phyloP scores from a whole-genome alignment of 35 echinoderm and acorn worm genomes.

The Heliocidaris erythrogramma region DNA sequence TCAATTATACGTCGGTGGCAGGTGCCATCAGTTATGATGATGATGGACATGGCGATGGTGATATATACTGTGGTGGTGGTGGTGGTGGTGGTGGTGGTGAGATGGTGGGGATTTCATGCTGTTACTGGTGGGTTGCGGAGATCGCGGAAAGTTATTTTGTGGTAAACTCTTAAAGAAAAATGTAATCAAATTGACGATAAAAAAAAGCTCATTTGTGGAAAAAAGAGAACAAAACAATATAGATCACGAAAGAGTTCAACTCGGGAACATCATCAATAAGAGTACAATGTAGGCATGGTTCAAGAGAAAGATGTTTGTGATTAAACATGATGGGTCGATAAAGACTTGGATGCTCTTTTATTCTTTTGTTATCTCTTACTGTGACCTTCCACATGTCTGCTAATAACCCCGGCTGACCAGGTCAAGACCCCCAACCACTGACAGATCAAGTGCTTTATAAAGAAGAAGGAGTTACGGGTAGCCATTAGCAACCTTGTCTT shows the following conservation, averaged over 20 bases:
- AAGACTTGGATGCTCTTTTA: conserved; percentile 6
- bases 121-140: not conserved
- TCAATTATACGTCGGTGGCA: not conserved
- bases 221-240: not conserved
- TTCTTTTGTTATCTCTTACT: conserved; percentile 4
- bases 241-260: not conserved
- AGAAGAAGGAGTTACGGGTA: not conserved
- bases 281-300: not conserved
- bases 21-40: not conserved
- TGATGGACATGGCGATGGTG: not conserved
- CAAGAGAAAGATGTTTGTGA: not conserved
- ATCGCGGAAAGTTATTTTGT: not conserved
- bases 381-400: not conserved
- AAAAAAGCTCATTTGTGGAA: not conserved
- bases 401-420: not conserved
- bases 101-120: not conserved
- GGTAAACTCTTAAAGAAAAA: not conserved
- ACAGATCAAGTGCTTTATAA: not conserved
- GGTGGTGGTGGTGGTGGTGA: not conserved
- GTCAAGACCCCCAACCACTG: not conserved
- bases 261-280: not conserved
- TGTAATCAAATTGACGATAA: not conserved
- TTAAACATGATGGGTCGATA: conserved; percentile 11
- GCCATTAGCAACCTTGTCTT: not conserved
- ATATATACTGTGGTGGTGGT: not conserved